Evolutionary conservation across 2,797 vertebrate genomes (phyloP), one percentile per base, ranked within the genome.

Genomic region (Hoplostethus atlanticus): DNA sequence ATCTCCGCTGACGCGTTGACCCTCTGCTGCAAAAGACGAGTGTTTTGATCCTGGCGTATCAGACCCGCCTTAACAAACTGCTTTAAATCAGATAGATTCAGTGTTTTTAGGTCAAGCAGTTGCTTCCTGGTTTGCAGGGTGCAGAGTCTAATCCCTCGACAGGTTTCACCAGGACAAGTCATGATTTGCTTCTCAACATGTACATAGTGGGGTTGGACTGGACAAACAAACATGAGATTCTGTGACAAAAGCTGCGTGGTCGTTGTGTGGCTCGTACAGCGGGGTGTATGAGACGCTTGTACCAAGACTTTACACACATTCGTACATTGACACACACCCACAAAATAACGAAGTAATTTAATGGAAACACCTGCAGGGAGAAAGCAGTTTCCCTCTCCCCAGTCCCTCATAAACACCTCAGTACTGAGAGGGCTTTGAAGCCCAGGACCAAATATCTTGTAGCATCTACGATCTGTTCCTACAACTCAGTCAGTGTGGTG

Each of bases 321-420:
- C 5, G 34, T 7, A 36, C 60, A 51, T 61, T 13, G 6, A n/a
- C 30, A 13, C 38, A 31, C 63, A 62, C 38, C 17, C n/a, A 31
- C 59, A 63, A 53, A 57, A 57, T 15, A 68, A 56, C 40, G 47
- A 60, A 25, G 40, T 16, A 55, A 51, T 58, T 75, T 9, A 51
- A 46, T 50, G 6, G 48, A 63, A 47, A 58, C 68, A 63, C 66
- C 70, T 81, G 60, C 65, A 67, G 53, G 62, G 5, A 68, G 64
- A 68, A 84, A 52, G 46, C 5, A 28, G 3, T 52, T 48, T 59
- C 54, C 8, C 17, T 2, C 46, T 57, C 12, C 17, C 36, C 21
- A 21, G 21, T 21, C 21, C 21, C 21, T 21, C 21, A 21, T 21
- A 21, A 21, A 21, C 21, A 21, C 21, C 21, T 21, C 21, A 21